phyloP scores from a whole-genome alignment of 2,888 invertebrate genomes.

The Caenorhabditis plicata region DNA sequence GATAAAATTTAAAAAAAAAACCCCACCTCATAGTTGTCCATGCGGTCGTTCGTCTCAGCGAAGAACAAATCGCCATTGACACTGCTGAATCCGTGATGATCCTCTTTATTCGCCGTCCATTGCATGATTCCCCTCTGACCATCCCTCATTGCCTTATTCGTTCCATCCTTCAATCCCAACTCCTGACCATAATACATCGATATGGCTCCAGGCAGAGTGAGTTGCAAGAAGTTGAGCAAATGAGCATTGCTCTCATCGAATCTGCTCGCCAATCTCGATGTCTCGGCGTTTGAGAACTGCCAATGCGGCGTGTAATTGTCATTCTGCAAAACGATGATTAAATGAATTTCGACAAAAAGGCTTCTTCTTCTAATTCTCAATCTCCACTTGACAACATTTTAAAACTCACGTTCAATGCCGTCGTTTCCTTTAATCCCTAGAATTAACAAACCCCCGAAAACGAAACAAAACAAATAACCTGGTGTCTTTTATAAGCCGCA shows the following conservation, averaged over 20 bases:
- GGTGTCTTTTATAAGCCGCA: constrained; percentile 28
- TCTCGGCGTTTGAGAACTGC: constrained; percentile 48
- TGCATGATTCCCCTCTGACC: constrained; percentile 41
- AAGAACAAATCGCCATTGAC: constrained; percentile 32
- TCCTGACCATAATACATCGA: constrained; percentile 53
- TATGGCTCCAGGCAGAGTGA: constrained; percentile 51
- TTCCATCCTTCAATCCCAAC: constrained; percentile 24
- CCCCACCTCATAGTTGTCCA: constrained; percentile 41
- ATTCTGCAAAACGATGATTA: constrained; percentile 3
- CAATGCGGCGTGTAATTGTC: constrained; percentile 44
- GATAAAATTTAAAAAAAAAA: neutral
- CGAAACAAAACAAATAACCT: constrained; percentile 11
- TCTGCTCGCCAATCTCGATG: constrained; percentile 35
- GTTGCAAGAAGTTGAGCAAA: constrained; percentile 46
- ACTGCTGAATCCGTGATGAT: constrained; percentile 43
- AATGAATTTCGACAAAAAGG: neutral
- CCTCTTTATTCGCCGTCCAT: constrained; percentile 30
- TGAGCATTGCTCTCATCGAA: constrained; percentile 43
- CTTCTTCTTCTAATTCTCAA: neutral
- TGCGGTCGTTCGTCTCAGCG: constrained; percentile 29
- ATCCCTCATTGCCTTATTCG: constrained; percentile 4
- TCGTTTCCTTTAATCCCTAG: neutral
- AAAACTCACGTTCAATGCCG: neutral
- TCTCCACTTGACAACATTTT: neutral
- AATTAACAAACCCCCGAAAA: neutral